These are phyloP conservation scores for Hippasteria phrygiana DNA, from an alignment of 53 echinoderm and acorn worm genomes.

Conservation along the genomic window DNA sequence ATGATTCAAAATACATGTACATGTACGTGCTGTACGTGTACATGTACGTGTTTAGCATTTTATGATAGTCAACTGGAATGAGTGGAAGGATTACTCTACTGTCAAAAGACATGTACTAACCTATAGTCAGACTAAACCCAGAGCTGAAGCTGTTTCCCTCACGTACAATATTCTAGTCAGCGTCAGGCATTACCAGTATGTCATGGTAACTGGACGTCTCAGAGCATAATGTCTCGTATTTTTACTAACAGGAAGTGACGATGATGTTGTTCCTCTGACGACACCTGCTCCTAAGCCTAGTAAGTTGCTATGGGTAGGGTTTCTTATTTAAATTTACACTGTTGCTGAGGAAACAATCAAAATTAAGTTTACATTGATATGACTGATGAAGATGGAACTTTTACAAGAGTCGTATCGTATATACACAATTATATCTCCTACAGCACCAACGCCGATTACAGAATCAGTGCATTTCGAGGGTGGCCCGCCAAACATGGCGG, in stretches of 20 bases:
- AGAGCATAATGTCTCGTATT: neutral
- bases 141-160: too few relatives aligned
- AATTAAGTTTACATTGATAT: neutral
- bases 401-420: neutral
- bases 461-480: neutral
- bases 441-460: neutral
- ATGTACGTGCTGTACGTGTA: too few relatives aligned
- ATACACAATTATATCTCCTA: neutral
- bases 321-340: neutral
- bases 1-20: too few relatives aligned
- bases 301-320: neutral
- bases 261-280: neutral
- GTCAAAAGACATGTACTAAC: too few relatives aligned
- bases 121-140: too few relatives aligned
- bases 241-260: neutral
- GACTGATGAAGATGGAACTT: neutral
- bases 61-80: too few relatives aligned
- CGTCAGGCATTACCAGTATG: neutral
- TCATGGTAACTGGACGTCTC: neutral
- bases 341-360: neutral
- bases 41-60: too few relatives aligned
- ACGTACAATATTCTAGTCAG: too few relatives aligned
- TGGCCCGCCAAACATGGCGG: slow-evolving; percentile 35
- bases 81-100: too few relatives aligned
- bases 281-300: slow-evolving; percentile 4